These are phyloP conservation scores for Hypolimnas misippus DNA, from an alignment of 2,888 invertebrate species.

Conservation along the genomic window DNA sequence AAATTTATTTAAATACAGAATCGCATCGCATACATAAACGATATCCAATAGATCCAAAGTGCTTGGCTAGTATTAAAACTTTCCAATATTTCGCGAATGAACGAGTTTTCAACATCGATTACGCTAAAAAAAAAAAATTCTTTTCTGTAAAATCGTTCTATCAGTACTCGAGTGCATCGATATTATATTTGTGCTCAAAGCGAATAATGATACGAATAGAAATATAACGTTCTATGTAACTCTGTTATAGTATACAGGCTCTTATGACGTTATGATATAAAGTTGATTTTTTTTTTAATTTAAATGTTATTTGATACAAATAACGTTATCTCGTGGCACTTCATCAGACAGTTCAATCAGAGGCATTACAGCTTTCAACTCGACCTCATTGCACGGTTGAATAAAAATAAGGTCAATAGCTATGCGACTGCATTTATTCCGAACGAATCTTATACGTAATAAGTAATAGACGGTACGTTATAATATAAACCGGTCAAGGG, in stretches of 20 bases:
- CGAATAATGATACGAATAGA: background rate
- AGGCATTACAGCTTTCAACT: constrained; percentile 28
- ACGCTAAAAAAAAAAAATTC: background rate
- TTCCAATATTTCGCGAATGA: background rate
- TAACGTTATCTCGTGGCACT: constrained; percentile 16
- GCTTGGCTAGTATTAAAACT: too few species aligned
- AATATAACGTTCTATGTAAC: background rate
- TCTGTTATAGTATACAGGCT: background rate
- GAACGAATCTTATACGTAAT: background rate
- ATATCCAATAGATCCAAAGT: too few species aligned
- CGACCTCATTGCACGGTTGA: constrained; percentile 29
- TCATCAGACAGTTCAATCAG: constrained; percentile 28
- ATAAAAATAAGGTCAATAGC: constrained; percentile 34
- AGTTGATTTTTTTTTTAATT: background rate
- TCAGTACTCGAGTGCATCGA: background rate
- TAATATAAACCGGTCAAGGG: background rate
- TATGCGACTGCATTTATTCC: constrained; percentile 15
- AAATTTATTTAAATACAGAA: too few species aligned
- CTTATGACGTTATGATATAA: background rate
- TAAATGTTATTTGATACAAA: constrained; percentile 6
- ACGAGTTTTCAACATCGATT: background rate
- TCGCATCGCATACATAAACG: too few species aligned
- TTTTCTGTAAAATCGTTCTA: background rate
- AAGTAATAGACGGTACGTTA: background rate
- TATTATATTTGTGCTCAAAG: background rate